A percentile compares a stretch with the other conserved stretches of the same genome.
Conservation (phyloP, 2,113 vertebrate species). For the Oncorhynchus masou region DNA sequence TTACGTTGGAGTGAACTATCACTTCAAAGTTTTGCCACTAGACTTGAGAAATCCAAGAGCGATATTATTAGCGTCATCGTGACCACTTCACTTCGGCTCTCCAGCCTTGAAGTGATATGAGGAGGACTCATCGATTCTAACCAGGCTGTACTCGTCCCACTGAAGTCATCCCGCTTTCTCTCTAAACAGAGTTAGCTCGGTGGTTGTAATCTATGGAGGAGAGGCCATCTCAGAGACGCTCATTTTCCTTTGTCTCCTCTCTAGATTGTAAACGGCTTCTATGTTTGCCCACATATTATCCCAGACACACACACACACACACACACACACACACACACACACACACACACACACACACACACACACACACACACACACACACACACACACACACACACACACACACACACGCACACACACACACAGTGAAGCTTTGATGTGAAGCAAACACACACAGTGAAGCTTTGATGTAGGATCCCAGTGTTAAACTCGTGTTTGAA, state of each 20-base stretch:
- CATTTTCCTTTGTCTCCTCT: constrained; percentile 30
- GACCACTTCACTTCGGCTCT: too few relatives aligned
- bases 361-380: too few relatives aligned
- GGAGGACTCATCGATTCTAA: not conserved
- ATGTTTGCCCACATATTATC: constrained; percentile 19
- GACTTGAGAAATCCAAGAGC: too few relatives aligned
- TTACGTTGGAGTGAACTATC: too few relatives aligned
- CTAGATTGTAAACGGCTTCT: constrained; percentile 19
- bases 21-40: too few relatives aligned
- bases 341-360: too few relatives aligned
- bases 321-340: too few relatives aligned
- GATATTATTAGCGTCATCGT: too few relatives aligned
- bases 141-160: constrained; percentile 15
- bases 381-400: too few relatives aligned
- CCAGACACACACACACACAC: not conserved
- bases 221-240: constrained; percentile 20
- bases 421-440: too few relatives aligned
- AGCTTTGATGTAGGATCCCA: constrained; percentile 26
- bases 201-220: constrained; percentile 17
- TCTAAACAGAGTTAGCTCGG: constrained; percentile 8
- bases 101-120: too few relatives aligned
- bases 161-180: not conserved
- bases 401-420: not conserved
- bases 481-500: too few relatives aligned
- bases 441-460: not conserved